A percentile compares a stretch with the other conserved stretches of the same genome.
phyloP scores from a whole-genome alignment of 1,140 invertebrate species.

The Drosophila elegans region DNA sequence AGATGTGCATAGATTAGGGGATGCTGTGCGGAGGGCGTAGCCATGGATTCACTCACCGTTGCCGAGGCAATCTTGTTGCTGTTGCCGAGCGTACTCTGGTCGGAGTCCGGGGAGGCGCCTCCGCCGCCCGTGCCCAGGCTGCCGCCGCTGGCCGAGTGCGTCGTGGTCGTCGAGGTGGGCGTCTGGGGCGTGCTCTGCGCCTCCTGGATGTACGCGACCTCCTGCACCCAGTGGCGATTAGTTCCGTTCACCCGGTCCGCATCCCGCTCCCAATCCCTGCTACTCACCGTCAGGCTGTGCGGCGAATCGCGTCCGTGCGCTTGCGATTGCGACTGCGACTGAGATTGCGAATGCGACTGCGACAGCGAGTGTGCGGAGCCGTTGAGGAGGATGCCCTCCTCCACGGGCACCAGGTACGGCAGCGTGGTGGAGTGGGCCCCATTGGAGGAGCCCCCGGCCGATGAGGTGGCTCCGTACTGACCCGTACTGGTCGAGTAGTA shows the following conservation, averaged over 20 bases:
- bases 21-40: slow-evolving; percentile 10
- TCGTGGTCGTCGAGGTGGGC: slow-evolving; percentile 87
- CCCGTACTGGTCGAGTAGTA: slow-evolving; percentile 85
- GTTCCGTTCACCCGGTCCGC: slow-evolving; percentile 40
- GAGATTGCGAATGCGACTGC: slow-evolving; percentile 63
- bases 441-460: slow-evolving; percentile 79
- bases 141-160: slow-evolving; percentile 84
- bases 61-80: slow-evolving; percentile 94
- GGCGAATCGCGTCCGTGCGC: slow-evolving; percentile 89
- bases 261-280: slow-evolving; percentile 54
- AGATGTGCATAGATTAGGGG: slow-evolving; percentile 6
- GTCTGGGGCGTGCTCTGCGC: slow-evolving; percentile 88
- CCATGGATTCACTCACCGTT: slow-evolving; percentile 89
- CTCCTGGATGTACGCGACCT: slow-evolving; percentile 85
- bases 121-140: slow-evolving; percentile 85
- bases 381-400: slow-evolving; percentile 87
- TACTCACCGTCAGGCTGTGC: slow-evolving; percentile 87
- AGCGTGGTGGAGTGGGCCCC: slow-evolving; percentile 87
- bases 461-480: slow-evolving; percentile 85
- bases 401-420: slow-evolving; percentile 87
- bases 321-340: slow-evolving; percentile 87
- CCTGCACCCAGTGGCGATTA: slow-evolving; percentile 71
- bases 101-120: slow-evolving; percentile 85
- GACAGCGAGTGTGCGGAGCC: slow-evolving; percentile 64
- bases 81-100: slow-evolving; percentile 89